Evolutionary conservation across 2,888 invertebrate genomes (phyloP), one percentile per base, ranked within the genome.

Genomic region (Julus scandinavius): DNA sequence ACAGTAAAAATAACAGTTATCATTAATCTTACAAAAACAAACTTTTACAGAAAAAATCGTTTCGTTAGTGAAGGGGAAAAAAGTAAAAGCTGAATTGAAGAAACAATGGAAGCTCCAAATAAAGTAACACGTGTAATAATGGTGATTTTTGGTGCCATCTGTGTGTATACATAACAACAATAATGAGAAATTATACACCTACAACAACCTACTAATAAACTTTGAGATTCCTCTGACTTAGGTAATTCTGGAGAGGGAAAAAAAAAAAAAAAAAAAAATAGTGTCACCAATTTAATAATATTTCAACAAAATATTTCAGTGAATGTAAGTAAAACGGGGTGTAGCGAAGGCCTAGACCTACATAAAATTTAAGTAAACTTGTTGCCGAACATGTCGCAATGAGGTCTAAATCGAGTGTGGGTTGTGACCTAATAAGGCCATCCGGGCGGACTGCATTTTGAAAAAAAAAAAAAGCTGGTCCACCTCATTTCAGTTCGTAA

Each of bases 1-100:
- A 38, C 63, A 87, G 85, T 88, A 88, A 89, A 89, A 89, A 87
- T 85, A 84, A 45, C 38, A 54, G 15, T 41, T 45, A 38, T 87
- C 83, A 88, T 88, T 29, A 87, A 63, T 87, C 63, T 58, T 63
- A 9, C 38, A 13, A 49, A 86, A 38, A 17, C 13, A 45, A 45
- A 45, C 41, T 45, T 13, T 41, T 86, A 41, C 38, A 49, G 2
- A 41, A n/a, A 49, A 49, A 4, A n/a, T 49, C 4, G 45, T 50
- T n/a, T 41, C 49, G 50, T 17, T 17, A 29, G 7, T 88, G 38
- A 63, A 63, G n/a, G 3, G n/a, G 17, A n/a, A 63, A 17, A 17
- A 17, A 63, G n/a, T 63, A n/a, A 63, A n/a, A 63, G 54, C 11
- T 15, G 15, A 5, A 3, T 17, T 5, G 3, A 17, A 3, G n/a